Evolutionary conservation across 30 jellyfish, hydroid and myxozoan species (phyloP).

Genomic region (Aurelia sp.): DNA sequence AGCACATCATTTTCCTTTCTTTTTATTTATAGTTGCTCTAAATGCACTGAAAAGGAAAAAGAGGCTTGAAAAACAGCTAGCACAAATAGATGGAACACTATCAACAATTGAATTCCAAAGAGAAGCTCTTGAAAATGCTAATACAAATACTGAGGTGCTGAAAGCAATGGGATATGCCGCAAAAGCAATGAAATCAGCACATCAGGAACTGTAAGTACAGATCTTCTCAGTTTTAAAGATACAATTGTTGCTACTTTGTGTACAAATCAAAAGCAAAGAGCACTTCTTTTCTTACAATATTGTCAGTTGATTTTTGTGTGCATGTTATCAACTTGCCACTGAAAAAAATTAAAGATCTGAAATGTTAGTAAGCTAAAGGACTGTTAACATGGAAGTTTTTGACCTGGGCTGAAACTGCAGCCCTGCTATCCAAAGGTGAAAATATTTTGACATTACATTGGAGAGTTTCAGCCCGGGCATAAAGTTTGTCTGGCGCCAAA

Average conservation of each 20-base stretch:
- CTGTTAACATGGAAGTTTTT: too few species aligned
- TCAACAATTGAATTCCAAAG: slow-evolving; percentile 96
- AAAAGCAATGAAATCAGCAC: slow-evolving; percentile 94
- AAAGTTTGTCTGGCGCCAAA: too few species aligned
- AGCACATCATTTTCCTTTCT: not conserved
- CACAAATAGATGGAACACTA: slow-evolving; percentile 93
- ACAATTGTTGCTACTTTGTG: not conserved
- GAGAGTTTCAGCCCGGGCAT: too few species aligned
- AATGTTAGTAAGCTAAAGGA: too few species aligned
- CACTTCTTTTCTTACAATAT: too few species aligned
- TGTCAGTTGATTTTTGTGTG: too few species aligned
- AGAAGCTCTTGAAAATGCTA: slow-evolving; percentile 95
- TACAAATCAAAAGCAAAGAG: too few species aligned
- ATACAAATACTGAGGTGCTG: slow-evolving; percentile 96
- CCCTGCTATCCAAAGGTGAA: too few species aligned
- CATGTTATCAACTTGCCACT: too few species aligned
- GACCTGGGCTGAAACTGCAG: too few species aligned
- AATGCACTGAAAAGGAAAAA: slow-evolving; percentile 91
- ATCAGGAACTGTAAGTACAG: slow-evolving; percentile 88
- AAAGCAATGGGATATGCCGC: slow-evolving; percentile 98
- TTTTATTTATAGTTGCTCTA: slow-evolving; percentile 68
- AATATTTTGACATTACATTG: too few species aligned
- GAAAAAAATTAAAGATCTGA: too few species aligned
- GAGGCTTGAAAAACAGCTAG: slow-evolving; percentile 89
- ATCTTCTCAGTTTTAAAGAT: not conserved